Evolutionary conservation across 2,888 invertebrate species (phyloP), one percentile per base, ranked within the genome.

Genomic region (Agriopis aurantiaria): DNA sequence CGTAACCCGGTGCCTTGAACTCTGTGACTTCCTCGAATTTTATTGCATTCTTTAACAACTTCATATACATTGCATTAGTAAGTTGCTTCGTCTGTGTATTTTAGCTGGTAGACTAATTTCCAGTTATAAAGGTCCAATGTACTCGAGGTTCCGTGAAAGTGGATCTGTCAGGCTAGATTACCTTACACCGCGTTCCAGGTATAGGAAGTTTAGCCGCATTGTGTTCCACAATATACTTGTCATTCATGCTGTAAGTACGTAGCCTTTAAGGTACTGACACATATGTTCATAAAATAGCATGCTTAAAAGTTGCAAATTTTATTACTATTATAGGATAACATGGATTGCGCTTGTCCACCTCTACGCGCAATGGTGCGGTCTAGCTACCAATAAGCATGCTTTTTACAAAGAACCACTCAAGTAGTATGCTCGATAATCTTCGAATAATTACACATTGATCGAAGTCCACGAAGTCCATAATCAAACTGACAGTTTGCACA

Each of bases 181-280:
- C 74, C 77, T 83, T 82, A 81, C 82, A 70, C 68, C 60, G 65
- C 33, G 74, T 88, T 88, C 89, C 81, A 75, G 72, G 84, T 85
- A 88, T 79, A 76, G 80, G 75, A 77, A 75, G 76, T 77, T 75
- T 71, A 77, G 75, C 68, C 78, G 78, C 76, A 68, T 83, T 79
- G 72, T 57, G 71, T 85, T 83, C 77, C 84, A 82, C 80, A 83
- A 80, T 80, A 75, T 63, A 62, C 69, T 51, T 74, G 68, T 72
- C 74, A 76, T 78, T 73, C 66, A 76, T 61, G 68, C 58, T 71
- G 46, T 68, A 62, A 48, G 14, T 65, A 61, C 46, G 8, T 45
- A 3, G 6, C 56, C 45, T 7, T 46, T 51, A 51, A 55, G 33
- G 33, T 33, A 33, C 33, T 33, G 33, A 33, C 33, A 33, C 33